Percentiles rank a stretch among this genome's conserved stretches.
Evolutionary conservation across 2,113 vertebrate species (phyloP).

Genomic region (Ailurus styani): DNA sequence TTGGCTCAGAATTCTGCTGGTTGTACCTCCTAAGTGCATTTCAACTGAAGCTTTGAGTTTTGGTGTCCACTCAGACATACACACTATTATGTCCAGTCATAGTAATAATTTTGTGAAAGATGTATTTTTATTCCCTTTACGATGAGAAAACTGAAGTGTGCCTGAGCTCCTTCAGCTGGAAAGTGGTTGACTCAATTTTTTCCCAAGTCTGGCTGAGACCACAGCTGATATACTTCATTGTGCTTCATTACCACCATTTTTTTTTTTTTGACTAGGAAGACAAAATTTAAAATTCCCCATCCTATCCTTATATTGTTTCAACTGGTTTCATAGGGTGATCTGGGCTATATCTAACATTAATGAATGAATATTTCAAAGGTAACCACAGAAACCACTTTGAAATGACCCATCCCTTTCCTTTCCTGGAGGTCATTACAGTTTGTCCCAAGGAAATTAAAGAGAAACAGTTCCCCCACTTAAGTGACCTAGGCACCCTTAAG

Average conservation of each 20-base stretch:
- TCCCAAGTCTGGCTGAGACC: background rate
- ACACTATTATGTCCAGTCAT: background rate
- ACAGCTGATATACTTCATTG: background rate
- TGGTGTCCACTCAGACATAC: background rate
- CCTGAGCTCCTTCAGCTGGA: background rate
- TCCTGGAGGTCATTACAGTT: background rate
- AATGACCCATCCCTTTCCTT: background rate
- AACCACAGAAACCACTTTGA: background rate
- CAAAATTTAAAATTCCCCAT: background rate
- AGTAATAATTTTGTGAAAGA: background rate
- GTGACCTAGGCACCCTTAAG: constrained; percentile 11
- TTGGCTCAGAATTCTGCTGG: background rate
- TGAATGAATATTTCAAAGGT: background rate
- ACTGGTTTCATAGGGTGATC: background rate
- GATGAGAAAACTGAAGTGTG: background rate
- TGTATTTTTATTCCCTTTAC: background rate
- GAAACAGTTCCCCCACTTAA: background rate
- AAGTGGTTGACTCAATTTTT: background rate
- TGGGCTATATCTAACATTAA: background rate
- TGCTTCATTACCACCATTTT: background rate
- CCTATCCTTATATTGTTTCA: background rate
- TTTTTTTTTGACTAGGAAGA: background rate
- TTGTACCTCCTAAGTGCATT: background rate
- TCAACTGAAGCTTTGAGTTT: background rate
- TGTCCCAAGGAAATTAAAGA: constrained; percentile 29